Percentiles rank a stretch among this genome's conserved stretches.
These are phyloP conservation scores for Drosophila insularis DNA, from an alignment of 1,140 invertebrate genomes.

Conservation along the genomic window DNA sequence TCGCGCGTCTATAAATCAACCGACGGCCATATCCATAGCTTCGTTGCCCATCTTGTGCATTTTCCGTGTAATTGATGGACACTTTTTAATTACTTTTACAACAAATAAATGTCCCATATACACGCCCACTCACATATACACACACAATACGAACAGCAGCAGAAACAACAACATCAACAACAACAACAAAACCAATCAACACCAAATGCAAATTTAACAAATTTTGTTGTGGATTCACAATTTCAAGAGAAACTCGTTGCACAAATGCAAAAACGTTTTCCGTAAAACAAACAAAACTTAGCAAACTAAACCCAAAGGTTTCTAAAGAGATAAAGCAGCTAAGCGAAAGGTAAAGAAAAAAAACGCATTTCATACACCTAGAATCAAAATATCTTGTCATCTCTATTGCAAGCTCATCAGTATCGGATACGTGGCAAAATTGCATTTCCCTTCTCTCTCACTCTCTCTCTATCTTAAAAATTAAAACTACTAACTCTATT, in stretches of 20 bases:
- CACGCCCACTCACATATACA: constrained; percentile 19
- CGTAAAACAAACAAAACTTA: constrained; percentile 20
- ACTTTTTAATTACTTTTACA: constrained; percentile 76
- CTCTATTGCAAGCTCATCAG: constrained; percentile 24
- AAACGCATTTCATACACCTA: constrained; percentile 43
- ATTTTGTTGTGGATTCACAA: constrained; percentile 74
- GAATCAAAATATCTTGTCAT: background rate
- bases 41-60: constrained; percentile 46
- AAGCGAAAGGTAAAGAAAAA: constrained; percentile 61
- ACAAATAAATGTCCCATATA: constrained; percentile 65
- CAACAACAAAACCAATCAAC: constrained; percentile 48
- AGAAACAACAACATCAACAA: constrained; percentile 26
- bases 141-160: constrained; percentile 19
- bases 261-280: constrained; percentile 30
- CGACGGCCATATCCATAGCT: constrained; percentile 45
- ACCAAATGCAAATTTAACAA: constrained; percentile 75
- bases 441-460: background rate
- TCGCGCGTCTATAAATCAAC: constrained; percentile 75
- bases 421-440: constrained; percentile 31
- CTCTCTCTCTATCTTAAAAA: background rate
- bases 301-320: background rate
- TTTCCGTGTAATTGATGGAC: constrained; percentile 75
- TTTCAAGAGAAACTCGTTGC: constrained; percentile 55
- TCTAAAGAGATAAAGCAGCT: constrained; percentile 14
- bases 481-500: constrained; percentile 45